phyloP scores from a whole-genome alignment of 2,113 vertebrate genomes.

The Mohoua ochrocephala region DNA sequence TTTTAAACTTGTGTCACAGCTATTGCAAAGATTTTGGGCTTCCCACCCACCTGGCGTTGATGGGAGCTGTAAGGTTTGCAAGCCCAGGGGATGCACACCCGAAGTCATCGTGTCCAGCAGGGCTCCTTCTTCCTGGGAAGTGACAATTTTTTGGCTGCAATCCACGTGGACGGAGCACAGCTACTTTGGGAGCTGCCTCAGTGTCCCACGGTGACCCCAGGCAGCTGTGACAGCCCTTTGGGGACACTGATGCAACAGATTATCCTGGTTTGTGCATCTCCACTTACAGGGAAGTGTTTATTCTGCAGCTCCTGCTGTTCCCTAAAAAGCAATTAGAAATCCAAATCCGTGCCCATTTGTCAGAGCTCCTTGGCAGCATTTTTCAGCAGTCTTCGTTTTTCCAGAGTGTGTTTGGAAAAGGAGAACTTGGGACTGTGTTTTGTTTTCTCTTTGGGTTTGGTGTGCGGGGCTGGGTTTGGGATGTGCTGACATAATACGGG shows the following conservation, averaged over 20 bases:
- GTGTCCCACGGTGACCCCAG: background rate
- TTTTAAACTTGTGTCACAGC: background rate
- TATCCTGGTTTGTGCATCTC: background rate
- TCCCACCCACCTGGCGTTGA: background rate
- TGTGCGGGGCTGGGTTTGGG: background rate
- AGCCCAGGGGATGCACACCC: background rate
- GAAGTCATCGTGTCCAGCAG: background rate
- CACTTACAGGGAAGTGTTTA: background rate
- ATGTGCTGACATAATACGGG: fast-evolving
- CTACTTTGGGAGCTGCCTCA: background rate
- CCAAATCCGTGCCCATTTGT: background rate
- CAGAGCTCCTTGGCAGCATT: background rate
- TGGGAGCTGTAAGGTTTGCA: background rate
- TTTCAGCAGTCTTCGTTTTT: background rate
- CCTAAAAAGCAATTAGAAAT: background rate
- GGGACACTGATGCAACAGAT: background rate
- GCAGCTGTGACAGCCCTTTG: background rate
- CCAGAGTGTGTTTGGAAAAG: background rate
- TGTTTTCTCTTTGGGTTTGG: background rate
- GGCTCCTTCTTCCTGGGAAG: background rate
- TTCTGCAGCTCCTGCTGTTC: background rate
- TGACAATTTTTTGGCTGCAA: background rate
- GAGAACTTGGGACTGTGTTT: background rate
- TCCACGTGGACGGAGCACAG: background rate
- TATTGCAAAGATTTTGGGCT: background rate